Conservation (phyloP, 2,888 invertebrate genomes). For the Drosophila kambysellisi region DNA sequence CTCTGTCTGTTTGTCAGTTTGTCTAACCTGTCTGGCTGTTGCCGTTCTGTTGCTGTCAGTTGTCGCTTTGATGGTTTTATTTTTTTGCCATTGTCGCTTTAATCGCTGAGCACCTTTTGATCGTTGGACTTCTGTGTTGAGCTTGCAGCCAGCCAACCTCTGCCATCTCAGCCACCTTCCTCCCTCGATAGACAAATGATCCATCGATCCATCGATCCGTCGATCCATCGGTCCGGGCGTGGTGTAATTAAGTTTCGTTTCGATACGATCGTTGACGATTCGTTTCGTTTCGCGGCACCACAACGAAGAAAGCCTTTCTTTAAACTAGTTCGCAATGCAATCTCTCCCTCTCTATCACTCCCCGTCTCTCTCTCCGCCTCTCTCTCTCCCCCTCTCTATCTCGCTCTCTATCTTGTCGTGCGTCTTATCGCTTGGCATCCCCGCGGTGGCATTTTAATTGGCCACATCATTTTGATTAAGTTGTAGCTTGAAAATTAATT, state of each 20-base stretch:
- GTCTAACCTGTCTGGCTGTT: conserved; percentile 20
- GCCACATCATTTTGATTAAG: conserved; percentile 82
- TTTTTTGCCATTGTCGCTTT: conserved; percentile 19
- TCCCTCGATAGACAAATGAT: conserved; percentile 24
- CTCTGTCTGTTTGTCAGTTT: conserved; percentile 18
- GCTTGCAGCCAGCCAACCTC: conserved; percentile 10
- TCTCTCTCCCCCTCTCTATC: conserved; percentile 13
- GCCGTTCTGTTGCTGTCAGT: conserved; percentile 2
- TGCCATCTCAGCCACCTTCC: background rate
- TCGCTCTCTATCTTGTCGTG: background rate
- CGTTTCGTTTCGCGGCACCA: conserved; percentile 26
- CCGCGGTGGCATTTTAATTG: conserved; percentile 82
- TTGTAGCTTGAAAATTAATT: conserved; percentile 82
- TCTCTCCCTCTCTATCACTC: background rate
- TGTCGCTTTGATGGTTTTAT: conserved; percentile 12
- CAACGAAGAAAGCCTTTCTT: conserved; percentile 69
- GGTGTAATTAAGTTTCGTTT: conserved; percentile 42
- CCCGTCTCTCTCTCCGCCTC: background rate
- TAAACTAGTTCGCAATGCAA: conserved; percentile 69
- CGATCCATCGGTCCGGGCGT: conserved; percentile 36
- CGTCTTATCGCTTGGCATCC: conserved; percentile 57
- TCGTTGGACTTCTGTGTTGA: conserved; percentile 13
- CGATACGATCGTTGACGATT: conserved; percentile 27
- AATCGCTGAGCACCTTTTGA: conserved; percentile 29
- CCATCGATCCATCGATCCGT: conserved; percentile 12